Conservation (phyloP, 2,113 vertebrate genomes). For the Oncorhynchus kisutch region DNA sequence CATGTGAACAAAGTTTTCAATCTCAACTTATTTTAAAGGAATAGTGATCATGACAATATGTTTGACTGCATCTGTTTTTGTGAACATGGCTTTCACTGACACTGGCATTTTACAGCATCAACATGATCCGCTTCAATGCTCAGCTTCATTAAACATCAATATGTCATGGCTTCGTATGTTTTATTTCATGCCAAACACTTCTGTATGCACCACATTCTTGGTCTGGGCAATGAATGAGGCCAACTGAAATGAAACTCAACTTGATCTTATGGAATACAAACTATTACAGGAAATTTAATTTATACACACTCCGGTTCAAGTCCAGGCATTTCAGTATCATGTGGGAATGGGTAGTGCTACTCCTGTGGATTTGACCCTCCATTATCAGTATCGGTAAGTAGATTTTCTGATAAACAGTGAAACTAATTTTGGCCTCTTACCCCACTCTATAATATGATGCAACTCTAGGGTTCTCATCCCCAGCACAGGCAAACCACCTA, state of each 20-base stretch:
- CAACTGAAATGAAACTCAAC: too few species aligned
- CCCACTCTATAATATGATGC: not conserved
- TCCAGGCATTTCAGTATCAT: not conserved
- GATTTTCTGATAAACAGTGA: not conserved
- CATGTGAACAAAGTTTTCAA: too few species aligned
- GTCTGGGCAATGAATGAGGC: too few species aligned
- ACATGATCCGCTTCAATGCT: constrained; percentile 46
- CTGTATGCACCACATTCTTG: not conserved
- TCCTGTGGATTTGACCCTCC: not conserved
- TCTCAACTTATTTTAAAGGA: too few species aligned
- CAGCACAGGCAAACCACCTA: not conserved
- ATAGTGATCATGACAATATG: too few species aligned
- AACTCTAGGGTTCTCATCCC: not conserved
- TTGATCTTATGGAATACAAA: too few species aligned
- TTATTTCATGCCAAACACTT: not conserved
- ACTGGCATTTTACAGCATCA: constrained; percentile 52
- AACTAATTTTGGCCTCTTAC: not conserved
- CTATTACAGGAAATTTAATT: not conserved
- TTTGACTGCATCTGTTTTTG: constrained; percentile 19
- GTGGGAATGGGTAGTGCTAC: not conserved
- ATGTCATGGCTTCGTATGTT: constrained; percentile 47
- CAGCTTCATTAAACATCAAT: constrained; percentile 60
- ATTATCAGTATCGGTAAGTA: not conserved
- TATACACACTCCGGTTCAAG: not conserved
- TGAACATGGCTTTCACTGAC: constrained; percentile 25